Conservation (phyloP, 2,888 invertebrate species). For the Urechis unicinctus region DNA sequence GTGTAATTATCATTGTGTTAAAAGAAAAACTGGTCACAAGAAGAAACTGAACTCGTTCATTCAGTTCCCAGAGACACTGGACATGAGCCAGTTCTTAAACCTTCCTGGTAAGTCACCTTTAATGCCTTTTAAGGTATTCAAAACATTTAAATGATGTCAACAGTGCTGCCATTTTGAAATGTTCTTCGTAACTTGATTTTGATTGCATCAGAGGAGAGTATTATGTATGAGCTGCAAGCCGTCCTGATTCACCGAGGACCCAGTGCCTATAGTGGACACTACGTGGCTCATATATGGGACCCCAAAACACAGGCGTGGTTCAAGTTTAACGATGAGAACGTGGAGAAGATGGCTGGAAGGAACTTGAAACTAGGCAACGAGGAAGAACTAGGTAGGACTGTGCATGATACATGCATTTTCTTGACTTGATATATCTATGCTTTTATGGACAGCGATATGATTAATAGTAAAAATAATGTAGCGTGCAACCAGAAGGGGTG, state of each 20-base stretch:
- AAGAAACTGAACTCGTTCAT: conserved; percentile 60
- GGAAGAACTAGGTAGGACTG: conserved; percentile 48
- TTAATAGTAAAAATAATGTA: too few relatives aligned
- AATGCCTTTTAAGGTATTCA: too few relatives aligned
- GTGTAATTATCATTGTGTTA: not conserved
- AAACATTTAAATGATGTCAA: too few relatives aligned
- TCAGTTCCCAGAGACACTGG: conserved; percentile 59
- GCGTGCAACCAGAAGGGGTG: too few relatives aligned
- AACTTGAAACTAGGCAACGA: conserved; percentile 48
- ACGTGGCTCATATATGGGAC: conserved; percentile 58
- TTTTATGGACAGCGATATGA: too few relatives aligned
- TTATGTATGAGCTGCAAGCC: conserved; percentile 58
- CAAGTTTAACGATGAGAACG: conserved; percentile 60
- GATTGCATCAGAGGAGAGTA: conserved; percentile 14
- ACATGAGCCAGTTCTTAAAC: conserved; percentile 56
- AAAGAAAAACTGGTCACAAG: conserved; percentile 56
- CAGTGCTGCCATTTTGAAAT: too few relatives aligned
- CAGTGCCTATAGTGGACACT: conserved; percentile 64
- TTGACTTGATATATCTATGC: not conserved
- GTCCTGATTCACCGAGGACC: conserved; percentile 63
- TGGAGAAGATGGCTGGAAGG: conserved; percentile 49
- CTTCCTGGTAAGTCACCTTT: conserved; percentile 20
- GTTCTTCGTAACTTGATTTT: not conserved
- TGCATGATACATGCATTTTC: too few relatives aligned
- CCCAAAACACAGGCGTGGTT: conserved; percentile 57